phyloP scores from a whole-genome alignment of 2,113 vertebrate genomes.

The Montifringilla adamsi region DNA sequence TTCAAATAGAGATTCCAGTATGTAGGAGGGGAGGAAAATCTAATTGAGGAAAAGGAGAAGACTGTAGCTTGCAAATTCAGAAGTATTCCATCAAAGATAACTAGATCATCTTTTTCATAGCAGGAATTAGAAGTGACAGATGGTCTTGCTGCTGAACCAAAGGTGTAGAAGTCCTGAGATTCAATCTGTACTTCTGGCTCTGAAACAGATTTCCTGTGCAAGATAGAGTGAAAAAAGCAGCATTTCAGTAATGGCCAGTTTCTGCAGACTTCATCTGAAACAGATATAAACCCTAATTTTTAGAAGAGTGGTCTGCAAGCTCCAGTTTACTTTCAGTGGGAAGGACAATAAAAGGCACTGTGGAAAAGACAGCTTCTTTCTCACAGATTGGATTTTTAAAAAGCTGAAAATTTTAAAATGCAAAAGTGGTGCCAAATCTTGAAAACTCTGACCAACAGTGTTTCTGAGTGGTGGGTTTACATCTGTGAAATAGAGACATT shows the following conservation, averaged over 20 bases:
- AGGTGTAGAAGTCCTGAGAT: slow-evolving; percentile 41
- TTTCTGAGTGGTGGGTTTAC: background rate
- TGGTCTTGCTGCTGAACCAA: slow-evolving; percentile 45
- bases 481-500: background rate
- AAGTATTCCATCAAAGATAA: slow-evolving; percentile 36
- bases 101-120: slow-evolving; percentile 42
- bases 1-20: background rate
- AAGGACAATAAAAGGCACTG: background rate
- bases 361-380: background rate
- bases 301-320: background rate
- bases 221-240: background rate
- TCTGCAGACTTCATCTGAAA: background rate
- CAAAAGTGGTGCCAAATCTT: background rate
- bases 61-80: slow-evolving; percentile 2
- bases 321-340: background rate
- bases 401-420: background rate
- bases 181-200: slow-evolving; percentile 33
- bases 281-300: background rate
- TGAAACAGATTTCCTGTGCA: slow-evolving; percentile 21
- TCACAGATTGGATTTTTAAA: background rate
- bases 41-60: background rate
- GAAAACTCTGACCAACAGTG: background rate
- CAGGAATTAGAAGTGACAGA: slow-evolving; percentile 51
- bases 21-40: background rate
- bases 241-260: background rate